Percentiles rank a stretch among this genome's conserved stretches.
These are phyloP conservation scores for Carcina quercana DNA, from an alignment of 2,888 invertebrate species.

Conservation along the genomic window DNA sequence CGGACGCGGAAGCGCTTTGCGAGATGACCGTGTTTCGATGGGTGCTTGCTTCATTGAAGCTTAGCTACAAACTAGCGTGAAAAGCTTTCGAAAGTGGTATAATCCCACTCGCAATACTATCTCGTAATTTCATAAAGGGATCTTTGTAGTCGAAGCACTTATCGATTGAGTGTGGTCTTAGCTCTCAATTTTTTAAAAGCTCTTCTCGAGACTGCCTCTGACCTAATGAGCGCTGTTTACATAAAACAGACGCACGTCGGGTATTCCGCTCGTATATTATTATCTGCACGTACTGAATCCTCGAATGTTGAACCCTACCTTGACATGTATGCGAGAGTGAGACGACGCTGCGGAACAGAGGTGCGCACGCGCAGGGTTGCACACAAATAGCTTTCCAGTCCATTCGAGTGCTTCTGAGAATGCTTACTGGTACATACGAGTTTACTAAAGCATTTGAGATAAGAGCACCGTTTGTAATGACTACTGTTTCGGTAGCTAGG, in stretches of 20 bases:
- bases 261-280: slow-evolving; percentile 54
- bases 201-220: slow-evolving; percentile 30
- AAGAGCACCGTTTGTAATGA: slow-evolving; percentile 30
- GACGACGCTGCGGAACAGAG: slow-evolving; percentile 53
- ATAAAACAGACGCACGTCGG: slow-evolving; percentile 49
- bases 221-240: slow-evolving; percentile 56
- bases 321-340: slow-evolving; percentile 68
- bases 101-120: slow-evolving; percentile 24
- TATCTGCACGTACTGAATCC: slow-evolving; percentile 57
- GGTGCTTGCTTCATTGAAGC: slow-evolving; percentile 46
- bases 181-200: neutral
- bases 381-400: slow-evolving; percentile 64
- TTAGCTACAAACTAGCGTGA: slow-evolving; percentile 29
- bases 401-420: slow-evolving; percentile 59
- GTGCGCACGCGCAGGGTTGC: slow-evolving; percentile 58
- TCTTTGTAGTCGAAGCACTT: slow-evolving; percentile 27
- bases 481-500: slow-evolving; percentile 21
- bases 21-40: slow-evolving; percentile 65
- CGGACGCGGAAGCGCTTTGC: slow-evolving; percentile 52
- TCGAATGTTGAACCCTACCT: slow-evolving; percentile 73
- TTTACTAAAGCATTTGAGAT: slow-evolving; percentile 21
- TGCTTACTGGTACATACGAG: slow-evolving; percentile 26
- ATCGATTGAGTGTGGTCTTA: neutral
- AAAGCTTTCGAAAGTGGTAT: slow-evolving; percentile 50
- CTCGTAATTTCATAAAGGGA: slow-evolving; percentile 24